Conservation (phyloP, 1,140 invertebrate species). For the Lerema accius region DNA sequence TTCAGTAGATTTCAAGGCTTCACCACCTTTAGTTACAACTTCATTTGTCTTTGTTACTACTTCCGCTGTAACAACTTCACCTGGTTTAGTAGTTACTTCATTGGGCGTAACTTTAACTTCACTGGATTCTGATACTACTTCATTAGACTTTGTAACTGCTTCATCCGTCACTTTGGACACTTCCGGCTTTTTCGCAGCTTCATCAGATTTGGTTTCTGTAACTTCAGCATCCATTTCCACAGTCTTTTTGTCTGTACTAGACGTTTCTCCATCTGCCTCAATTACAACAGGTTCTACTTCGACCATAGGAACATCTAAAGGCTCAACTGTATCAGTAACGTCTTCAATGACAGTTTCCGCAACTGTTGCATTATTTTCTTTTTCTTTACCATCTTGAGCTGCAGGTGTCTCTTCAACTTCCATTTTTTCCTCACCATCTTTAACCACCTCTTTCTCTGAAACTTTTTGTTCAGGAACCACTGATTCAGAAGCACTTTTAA, state of each 20-base stretch:
- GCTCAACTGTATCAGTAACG: conserved; percentile 50
- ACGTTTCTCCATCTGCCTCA: conserved; percentile 45
- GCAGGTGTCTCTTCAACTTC: conserved; percentile 52
- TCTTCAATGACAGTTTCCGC: conserved; percentile 54
- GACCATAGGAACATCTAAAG: conserved; percentile 40
- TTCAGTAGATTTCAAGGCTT: conserved; percentile 21
- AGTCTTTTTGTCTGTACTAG: conserved; percentile 44
- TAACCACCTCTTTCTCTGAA: conserved; percentile 26
- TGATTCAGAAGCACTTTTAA: conserved; percentile 46
- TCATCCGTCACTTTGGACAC: not conserved
- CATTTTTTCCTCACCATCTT: conserved; percentile 55
- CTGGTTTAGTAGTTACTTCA: conserved; percentile 21
- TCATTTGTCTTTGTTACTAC: conserved; percentile 26
- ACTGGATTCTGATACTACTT: conserved; percentile 9
- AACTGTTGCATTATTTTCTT: conserved; percentile 23
- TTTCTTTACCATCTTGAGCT: conserved; percentile 27
- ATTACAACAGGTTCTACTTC: conserved; percentile 50
- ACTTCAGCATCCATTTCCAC: conserved; percentile 51
- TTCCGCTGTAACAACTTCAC: conserved; percentile 1
- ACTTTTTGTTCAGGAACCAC: conserved; percentile 31
- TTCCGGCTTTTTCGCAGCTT: conserved; percentile 13
- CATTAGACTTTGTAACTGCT: conserved; percentile 18
- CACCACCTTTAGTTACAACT: conserved; percentile 16
- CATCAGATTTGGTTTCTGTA: conserved; percentile 17
- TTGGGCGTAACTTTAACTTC: conserved; percentile 22